Evolutionary conservation across 2,797 vertebrate species (phyloP).

Genomic region (Oceanodroma leucorhoa): DNA sequence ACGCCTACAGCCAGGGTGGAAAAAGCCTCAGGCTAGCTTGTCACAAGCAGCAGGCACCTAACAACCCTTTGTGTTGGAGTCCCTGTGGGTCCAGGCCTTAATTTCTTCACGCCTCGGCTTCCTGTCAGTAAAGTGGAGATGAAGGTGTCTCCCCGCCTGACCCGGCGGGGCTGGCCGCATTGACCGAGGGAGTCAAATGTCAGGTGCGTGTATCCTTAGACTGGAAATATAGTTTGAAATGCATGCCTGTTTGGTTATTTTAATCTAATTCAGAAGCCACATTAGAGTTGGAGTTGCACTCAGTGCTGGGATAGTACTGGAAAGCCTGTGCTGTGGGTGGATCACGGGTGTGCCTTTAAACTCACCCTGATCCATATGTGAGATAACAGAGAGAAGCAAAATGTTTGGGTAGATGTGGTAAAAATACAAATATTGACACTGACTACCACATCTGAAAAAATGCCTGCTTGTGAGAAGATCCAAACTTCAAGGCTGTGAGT

Average conservation of each 20-base stretch:
- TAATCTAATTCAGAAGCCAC: neutral
- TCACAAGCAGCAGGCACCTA: neutral
- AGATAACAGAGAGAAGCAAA: neutral
- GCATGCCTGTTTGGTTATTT: neutral
- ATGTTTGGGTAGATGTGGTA: neutral
- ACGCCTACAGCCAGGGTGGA: neutral
- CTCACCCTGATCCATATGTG: neutral
- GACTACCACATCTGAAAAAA: neutral
- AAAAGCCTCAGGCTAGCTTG: neutral
- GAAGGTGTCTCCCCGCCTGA: neutral
- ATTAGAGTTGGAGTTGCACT: neutral
- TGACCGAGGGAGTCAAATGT: neutral
- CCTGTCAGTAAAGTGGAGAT: neutral
- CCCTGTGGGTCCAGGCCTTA: neutral
- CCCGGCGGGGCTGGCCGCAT: rapidly evolving
- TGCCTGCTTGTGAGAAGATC: neutral
- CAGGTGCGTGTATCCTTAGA: neutral
- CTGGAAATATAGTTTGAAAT: neutral
- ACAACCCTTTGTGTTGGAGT: neutral
- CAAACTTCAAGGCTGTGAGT: neutral
- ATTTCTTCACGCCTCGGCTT: neutral
- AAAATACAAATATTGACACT: neutral
- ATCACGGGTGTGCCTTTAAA: neutral
- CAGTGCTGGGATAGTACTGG: neutral
- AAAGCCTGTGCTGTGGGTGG: neutral